Conservation (phyloP, 2,888 invertebrate genomes). For the Lathronympha strigana region DNA sequence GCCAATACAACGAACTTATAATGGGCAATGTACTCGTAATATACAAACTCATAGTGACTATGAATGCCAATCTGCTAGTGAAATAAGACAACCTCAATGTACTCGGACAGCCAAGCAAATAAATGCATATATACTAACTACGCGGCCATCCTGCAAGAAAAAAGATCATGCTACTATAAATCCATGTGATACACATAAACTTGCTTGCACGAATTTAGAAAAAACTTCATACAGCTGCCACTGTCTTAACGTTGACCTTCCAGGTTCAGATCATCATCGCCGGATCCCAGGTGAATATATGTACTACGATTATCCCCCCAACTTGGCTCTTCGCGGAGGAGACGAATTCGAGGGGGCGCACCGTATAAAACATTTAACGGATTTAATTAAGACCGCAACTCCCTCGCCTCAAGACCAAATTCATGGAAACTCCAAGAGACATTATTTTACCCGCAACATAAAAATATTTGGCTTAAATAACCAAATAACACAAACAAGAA, state of each 20-base stretch:
- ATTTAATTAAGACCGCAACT: slow-evolving; percentile 18
- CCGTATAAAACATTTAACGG: slow-evolving; percentile 40
- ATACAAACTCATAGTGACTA: slow-evolving; percentile 31
- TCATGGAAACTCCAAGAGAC: not conserved
- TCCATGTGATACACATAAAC: slow-evolving; percentile 52
- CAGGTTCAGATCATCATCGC: slow-evolving; percentile 47
- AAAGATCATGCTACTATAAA: slow-evolving; percentile 49
- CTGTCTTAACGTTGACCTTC: slow-evolving; percentile 47
- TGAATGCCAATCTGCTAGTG: slow-evolving; percentile 30
- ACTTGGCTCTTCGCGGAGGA: slow-evolving; percentile 56
- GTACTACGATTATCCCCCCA: slow-evolving; percentile 60
- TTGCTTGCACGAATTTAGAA: slow-evolving; percentile 45
- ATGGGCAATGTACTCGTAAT: slow-evolving; percentile 58
- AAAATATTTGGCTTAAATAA: slow-evolving; percentile 4
- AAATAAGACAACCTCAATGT: slow-evolving; percentile 50
- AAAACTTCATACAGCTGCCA: slow-evolving; percentile 47
- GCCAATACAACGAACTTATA: not conserved
- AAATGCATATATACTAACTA: slow-evolving; percentile 20
- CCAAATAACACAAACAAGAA: slow-evolving; percentile 5
- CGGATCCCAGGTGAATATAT: slow-evolving; percentile 46
- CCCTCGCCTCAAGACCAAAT: not conserved
- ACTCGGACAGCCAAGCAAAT: slow-evolving; percentile 49
- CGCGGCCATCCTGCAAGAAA: slow-evolving; percentile 42
- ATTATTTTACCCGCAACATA: slow-evolving; percentile 2
- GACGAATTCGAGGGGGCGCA: slow-evolving; percentile 45